These are phyloP conservation scores for Chaetodon trifasciatus DNA, from an alignment of 2,797 vertebrate species.

Conservation along the genomic window DNA sequence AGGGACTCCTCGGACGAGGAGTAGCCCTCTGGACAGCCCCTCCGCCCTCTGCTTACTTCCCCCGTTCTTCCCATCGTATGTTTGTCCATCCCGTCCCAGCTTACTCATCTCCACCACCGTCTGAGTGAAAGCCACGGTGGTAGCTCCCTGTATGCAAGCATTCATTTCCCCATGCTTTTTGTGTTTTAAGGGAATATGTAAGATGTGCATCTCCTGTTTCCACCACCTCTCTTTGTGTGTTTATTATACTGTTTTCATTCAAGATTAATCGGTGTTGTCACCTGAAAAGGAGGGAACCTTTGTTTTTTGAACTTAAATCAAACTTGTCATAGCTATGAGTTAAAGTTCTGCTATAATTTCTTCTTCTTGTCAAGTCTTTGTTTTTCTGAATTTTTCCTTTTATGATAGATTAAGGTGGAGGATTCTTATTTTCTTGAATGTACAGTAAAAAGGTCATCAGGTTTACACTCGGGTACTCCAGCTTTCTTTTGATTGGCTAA, in stretches of 20 bases:
- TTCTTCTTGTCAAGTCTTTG: conserved; percentile 25
- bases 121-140: conserved; percentile 40
- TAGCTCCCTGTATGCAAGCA: conserved; percentile 57
- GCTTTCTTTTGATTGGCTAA: conserved; percentile 74
- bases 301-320: conserved; percentile 59
- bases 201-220: conserved; percentile 64
- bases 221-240: conserved; percentile 55
- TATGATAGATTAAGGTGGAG: conserved; percentile 50
- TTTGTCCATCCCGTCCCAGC: conserved; percentile 39
- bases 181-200: conserved; percentile 74
- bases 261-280: conserved; percentile 61
- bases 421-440: conserved; percentile 80
- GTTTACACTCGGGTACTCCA: conserved; percentile 80
- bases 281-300: conserved; percentile 56
- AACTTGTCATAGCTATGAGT: conserved; percentile 62
- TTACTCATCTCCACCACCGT: conserved; percentile 34
- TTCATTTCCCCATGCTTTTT: conserved; percentile 62
- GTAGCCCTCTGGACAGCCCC: conserved; percentile 72
- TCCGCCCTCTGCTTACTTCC: conserved; percentile 15
- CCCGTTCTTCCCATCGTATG: conserved; percentile 29
- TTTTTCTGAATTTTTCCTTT: conserved; percentile 52
- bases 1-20: conserved; percentile 90
- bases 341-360: conserved; percentile 37
- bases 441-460: conserved; percentile 79
- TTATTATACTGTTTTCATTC: conserved; percentile 60